Conservation (phyloP, 2,113 vertebrate species). For the Kryptolebias marmoratus region DNA sequence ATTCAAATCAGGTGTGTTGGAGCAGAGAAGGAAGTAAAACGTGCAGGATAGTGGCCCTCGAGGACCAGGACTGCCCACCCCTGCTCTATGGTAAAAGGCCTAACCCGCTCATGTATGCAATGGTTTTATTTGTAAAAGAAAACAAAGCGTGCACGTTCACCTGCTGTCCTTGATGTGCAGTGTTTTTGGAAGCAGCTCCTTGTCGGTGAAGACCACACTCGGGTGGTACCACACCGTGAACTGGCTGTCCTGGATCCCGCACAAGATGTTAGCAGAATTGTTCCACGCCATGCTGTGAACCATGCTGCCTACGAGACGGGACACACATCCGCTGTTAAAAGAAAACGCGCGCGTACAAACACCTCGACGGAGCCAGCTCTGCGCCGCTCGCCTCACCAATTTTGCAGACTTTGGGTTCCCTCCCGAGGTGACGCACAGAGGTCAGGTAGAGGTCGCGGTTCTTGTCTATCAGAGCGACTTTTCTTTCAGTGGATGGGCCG, state of each 20-base stretch:
- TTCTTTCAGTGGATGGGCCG: slow-evolving; percentile 88
- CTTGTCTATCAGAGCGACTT: slow-evolving; percentile 95
- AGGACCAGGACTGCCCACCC: no score
- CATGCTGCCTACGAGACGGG: slow-evolving; percentile 86
- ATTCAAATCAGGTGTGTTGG: no score
- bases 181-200: slow-evolving; percentile 90
- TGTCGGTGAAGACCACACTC: slow-evolving; percentile 89
- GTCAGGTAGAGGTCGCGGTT: slow-evolving; percentile 94
- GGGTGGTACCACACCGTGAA: slow-evolving; percentile 95
- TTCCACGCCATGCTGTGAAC: slow-evolving; percentile 94
- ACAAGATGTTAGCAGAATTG: slow-evolving; percentile 89
- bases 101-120: background rate
- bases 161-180: slow-evolving; percentile 89
- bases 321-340: background rate
- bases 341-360: background rate
- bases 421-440: slow-evolving; percentile 87
- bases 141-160: slow-evolving; percentile 66
- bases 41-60: no score
- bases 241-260: slow-evolving; percentile 89
- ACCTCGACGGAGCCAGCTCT: background rate
- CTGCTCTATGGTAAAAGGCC: background rate
- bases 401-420: slow-evolving; percentile 90
- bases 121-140: background rate
- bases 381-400: slow-evolving; percentile 83
- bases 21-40: no score